Evolutionary conservation across 2,888 invertebrate species (phyloP).

Genomic region (Ceraclea dissimilis): DNA sequence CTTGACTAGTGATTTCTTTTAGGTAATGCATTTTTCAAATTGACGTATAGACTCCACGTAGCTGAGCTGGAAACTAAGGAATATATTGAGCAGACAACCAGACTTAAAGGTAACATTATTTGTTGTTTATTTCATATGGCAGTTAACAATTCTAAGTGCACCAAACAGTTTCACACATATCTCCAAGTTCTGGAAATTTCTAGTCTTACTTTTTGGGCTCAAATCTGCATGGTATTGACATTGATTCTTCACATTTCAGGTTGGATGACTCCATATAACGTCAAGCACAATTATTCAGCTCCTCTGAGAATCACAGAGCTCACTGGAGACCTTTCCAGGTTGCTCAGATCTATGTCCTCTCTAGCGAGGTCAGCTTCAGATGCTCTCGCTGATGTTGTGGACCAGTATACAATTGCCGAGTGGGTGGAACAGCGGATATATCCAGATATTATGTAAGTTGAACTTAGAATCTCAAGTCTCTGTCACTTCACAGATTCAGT

Average conservation of each 20-base stretch:
- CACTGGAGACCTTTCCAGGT: conserved; percentile 46
- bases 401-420: conserved; percentile 51
- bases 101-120: conserved; percentile 30
- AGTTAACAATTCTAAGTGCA: no score
- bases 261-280: conserved; percentile 66
- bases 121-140: no score
- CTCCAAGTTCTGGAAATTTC: no score
- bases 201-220: no score
- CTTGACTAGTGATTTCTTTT: no score
- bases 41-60: conserved; percentile 39
- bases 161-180: no score
- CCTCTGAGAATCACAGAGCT: conserved; percentile 58
- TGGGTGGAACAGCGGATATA: conserved; percentile 61
- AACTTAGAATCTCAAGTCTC: not conserved
- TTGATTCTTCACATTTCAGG: conserved; percentile 34
- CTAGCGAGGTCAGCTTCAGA: conserved; percentile 49
- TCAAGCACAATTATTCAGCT: conserved; percentile 60
- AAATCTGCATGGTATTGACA: no score
- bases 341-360: conserved; percentile 50
- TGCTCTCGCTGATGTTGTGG: conserved; percentile 50
- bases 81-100: conserved; percentile 33
- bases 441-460: conserved; percentile 37
- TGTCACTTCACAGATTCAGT: no score
- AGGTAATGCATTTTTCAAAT: conserved; percentile 33
- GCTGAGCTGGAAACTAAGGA: conserved; percentile 38